These are phyloP conservation scores for Sylvilagus floridanus DNA, from an alignment of 2,797 vertebrate genomes.

Conservation along the genomic window DNA sequence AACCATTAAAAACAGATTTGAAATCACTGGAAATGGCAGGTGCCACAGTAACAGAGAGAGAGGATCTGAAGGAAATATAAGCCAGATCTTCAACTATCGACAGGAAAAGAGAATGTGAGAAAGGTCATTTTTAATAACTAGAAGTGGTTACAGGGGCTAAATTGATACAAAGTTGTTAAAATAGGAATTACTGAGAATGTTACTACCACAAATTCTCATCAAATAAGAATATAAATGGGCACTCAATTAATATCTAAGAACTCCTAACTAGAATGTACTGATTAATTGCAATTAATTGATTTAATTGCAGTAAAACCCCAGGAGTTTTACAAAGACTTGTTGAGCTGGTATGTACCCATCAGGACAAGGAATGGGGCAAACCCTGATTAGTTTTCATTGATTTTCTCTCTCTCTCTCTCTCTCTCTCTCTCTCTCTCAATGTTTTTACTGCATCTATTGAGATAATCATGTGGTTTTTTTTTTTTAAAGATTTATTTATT, in stretches of 20 bases:
- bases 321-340: not conserved
- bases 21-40: constrained; percentile 57
- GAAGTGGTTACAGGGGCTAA: not conserved
- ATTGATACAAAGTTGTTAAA: constrained; percentile 20
- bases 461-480: too few species aligned
- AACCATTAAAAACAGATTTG: constrained; percentile 35
- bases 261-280: constrained; percentile 46
- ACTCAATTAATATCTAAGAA: not conserved
- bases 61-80: constrained; percentile 41
- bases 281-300: too few species aligned
- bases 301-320: constrained; percentile 10
- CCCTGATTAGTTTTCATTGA: not conserved
- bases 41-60: not conserved
- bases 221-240: not conserved
- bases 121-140: constrained; percentile 6
- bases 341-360: not conserved
- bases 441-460: too few species aligned
- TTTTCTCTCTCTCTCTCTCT: not conserved
- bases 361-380: not conserved
- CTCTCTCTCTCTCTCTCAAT: too few species aligned
- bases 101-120: not conserved
- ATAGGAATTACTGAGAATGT: constrained; percentile 16
- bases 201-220: not conserved
- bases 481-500: not conserved
- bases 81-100: not conserved